Evolutionary conservation across 2,888 invertebrate genomes (phyloP).

Genomic region (Steinernema hermaphroditum): DNA sequence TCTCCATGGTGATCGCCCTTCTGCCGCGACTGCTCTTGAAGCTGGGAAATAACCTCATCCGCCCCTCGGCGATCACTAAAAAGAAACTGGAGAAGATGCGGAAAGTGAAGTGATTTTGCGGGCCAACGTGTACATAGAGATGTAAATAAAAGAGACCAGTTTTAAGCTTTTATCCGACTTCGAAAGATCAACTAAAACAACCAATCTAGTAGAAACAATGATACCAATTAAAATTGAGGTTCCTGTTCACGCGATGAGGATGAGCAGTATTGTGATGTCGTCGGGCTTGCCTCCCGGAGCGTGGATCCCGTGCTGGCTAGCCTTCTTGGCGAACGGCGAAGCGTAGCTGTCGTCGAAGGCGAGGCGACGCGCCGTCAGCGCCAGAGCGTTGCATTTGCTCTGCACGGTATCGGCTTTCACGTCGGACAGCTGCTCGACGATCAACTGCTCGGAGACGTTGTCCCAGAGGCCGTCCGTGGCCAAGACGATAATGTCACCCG

Average conservation of each 20-base stretch:
- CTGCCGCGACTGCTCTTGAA: conserved; percentile 36
- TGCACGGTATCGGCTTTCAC: conserved; percentile 43
- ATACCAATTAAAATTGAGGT: not conserved
- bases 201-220: conserved; percentile 21
- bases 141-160: no score
- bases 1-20: conserved; percentile 44
- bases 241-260: conserved; percentile 74
- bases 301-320: conserved; percentile 79
- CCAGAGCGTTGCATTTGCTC: conserved; percentile 77
- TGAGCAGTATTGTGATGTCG: conserved; percentile 94
- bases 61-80: not conserved
- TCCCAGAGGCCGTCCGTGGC: conserved; percentile 99
- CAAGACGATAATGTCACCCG: conserved; percentile 54
- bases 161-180: no score
- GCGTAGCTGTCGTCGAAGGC: conserved; percentile 91
- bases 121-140: no score
- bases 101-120: not conserved
- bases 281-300: conserved; percentile 93
- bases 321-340: conserved; percentile 92
- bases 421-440: conserved; percentile 72
- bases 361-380: conserved; percentile 88
- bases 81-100: not conserved
- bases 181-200: conserved; percentile 19
- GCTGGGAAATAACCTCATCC: not conserved
- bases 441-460: conserved; percentile 87